Evolutionary conservation across 1,140 invertebrate species (phyloP), one percentile per base, ranked within the genome.

Genomic region (Drosophila virilis): DNA sequence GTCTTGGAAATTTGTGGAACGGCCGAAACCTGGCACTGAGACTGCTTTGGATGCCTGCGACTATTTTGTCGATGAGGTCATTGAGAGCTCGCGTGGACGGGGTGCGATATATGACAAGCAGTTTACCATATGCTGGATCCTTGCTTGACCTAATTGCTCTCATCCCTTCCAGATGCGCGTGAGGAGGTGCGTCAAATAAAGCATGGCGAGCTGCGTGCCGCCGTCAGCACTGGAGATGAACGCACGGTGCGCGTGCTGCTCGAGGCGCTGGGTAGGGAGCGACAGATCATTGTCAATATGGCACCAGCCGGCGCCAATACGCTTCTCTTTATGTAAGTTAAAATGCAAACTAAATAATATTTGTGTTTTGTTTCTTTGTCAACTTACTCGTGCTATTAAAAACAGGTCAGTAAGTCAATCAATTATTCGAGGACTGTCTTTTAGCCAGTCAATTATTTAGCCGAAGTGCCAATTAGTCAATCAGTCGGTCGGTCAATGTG

Each of bases 251-350:
- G 93, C 75, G 94, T 94, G 22, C 93, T 96, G 35, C 93, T 98
- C 43, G 93, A 94, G 52, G 94, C 95, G 1, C 91, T 96, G 45
- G 95, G 94, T 0, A 82, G 92, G 22, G 94, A 96, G 75, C 94
- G 95, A 0, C 96, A 96, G 77, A 94, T 95, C 46, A 94, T 98
- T 45, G 94, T 97, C 59, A 98, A 98, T 89, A 95, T 97, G 94
- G 95, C 97, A 4, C 97, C 97, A 0, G 96, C 95, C 78, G 97
- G 97, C 4, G 95, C 96, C 48, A 97, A 97, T 79, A 98, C 97
- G 0, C 91, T 98, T 43, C 93, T 98, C 17, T 98, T 97, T 91
- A 95, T 96, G 96, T 97, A 90, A 95, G 95, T 93, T 33, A 40
- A 32, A 33, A 3, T 69, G 7, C 9, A 45, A 43, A 13, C n/a